phyloP scores from a whole-genome alignment of 23 tunicate species.

The Oikopleura dioica region DNA sequence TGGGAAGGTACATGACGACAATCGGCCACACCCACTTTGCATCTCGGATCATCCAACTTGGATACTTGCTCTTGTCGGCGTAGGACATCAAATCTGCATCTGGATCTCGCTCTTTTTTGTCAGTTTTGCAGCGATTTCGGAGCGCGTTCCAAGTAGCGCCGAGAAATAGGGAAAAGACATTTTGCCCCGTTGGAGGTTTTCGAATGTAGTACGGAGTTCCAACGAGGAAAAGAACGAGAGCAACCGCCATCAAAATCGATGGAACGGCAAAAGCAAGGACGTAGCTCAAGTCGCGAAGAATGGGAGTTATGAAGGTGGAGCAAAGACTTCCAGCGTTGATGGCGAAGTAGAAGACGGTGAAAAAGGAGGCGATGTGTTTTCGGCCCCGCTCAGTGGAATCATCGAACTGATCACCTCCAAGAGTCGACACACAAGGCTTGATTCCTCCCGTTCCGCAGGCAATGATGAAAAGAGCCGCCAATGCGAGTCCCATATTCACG shows the following conservation, averaged over 20 bases:
- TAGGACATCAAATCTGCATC: too few species aligned
- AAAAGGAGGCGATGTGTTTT: conserved; percentile 17
- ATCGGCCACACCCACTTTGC: conserved; percentile 73
- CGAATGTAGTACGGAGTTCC: conserved; percentile 48
- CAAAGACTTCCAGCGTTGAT: conserved; percentile 89
- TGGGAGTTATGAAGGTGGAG: conserved; percentile 65
- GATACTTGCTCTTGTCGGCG: neutral
- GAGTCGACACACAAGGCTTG: conserved; percentile 90
- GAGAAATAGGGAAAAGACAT: conserved; percentile 38
- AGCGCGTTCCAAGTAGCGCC: conserved; percentile 50
- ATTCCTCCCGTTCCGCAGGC: conserved; percentile 95
- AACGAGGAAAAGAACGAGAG: conserved; percentile 55
- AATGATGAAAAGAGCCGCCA: conserved; percentile 19
- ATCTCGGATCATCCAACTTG: conserved; percentile 49
- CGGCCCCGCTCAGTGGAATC: neutral
- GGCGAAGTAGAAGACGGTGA: conserved; percentile 86
- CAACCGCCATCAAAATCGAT: conserved; percentile 62
- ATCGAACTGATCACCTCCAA: conserved; percentile 88
- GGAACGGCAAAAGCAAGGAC: conserved; percentile 90
- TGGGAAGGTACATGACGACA: conserved; percentile 55
- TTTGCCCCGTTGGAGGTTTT: conserved; percentile 58
- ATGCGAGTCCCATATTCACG: neutral
- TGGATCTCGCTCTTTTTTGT: conserved; percentile 33
- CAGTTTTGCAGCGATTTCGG: conserved; percentile 69
- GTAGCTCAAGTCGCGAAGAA: conserved; percentile 77